Percentiles rank a stretch among this genome's conserved stretches.
phyloP scores from a whole-genome alignment of 1,140 invertebrate genomes.

The Drosophila prosaltans region DNA sequence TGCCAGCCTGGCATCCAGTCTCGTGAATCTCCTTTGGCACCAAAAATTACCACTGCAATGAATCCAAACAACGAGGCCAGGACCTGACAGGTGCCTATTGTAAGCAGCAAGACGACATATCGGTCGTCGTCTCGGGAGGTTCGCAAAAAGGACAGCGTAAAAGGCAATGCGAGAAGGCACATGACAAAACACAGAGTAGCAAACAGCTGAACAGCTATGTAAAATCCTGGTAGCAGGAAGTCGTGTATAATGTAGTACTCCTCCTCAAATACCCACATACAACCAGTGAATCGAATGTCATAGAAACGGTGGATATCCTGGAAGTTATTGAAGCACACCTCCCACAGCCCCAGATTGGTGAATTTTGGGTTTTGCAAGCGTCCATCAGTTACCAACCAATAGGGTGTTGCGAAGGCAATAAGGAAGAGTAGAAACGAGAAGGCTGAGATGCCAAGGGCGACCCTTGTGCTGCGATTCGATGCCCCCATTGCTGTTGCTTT shows the following conservation, averaged over 20 bases:
- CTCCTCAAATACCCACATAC: conserved; percentile 97
- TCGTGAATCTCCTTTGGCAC: conserved; percentile 93
- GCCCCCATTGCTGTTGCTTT: conserved; percentile 77
- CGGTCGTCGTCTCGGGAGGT: conserved; percentile 91
- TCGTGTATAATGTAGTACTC: conserved; percentile 96
- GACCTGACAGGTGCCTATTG: conserved; percentile 89
- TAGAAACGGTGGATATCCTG: conserved; percentile 91
- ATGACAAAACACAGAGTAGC: conserved; percentile 93
- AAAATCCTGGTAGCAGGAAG: conserved; percentile 93
- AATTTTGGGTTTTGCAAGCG: conserved; percentile 91
- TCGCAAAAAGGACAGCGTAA: conserved; percentile 89
- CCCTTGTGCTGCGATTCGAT: conserved; percentile 88
- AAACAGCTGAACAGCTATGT: conserved; percentile 96
- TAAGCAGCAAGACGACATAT: conserved; percentile 89
- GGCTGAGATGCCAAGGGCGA: conserved; percentile 87
- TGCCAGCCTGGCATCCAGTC: conserved; percentile 99
- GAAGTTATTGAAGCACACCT: conserved; percentile 94
- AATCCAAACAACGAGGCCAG: conserved; percentile 89
- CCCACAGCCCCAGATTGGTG: conserved; percentile 94
- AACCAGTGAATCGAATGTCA: conserved; percentile 90
- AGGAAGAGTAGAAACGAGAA: conserved; percentile 90
- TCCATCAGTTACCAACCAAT: conserved; percentile 95
- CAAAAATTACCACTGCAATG: conserved; percentile 89
- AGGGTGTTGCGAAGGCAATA: conserved; percentile 95
- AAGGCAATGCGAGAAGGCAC: conserved; percentile 88